Evolutionary conservation across 2,888 invertebrate genomes (phyloP).

Genomic region (Lepidocyrtoides sp.): DNA sequence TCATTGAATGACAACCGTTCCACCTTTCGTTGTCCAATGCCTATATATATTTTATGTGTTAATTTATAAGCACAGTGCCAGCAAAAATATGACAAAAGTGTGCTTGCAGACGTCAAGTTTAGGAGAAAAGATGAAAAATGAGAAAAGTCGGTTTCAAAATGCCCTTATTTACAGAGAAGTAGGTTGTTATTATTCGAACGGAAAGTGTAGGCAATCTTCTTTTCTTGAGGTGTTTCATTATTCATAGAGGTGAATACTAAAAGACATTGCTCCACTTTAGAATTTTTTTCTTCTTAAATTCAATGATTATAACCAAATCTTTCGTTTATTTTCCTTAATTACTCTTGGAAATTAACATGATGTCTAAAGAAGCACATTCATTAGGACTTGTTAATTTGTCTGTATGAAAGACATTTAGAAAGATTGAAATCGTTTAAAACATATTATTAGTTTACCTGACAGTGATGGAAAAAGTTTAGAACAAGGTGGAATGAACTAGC

Average conservation of each 20-base stretch:
- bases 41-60: neutral
- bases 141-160: neutral
- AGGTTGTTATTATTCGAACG: too few species aligned
- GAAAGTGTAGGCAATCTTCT: too few species aligned
- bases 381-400: neutral
- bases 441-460: neutral
- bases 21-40: neutral
- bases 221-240: neutral
- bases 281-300: neutral
- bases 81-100: neutral
- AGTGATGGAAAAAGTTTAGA: neutral
- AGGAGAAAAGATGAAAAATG: neutral
- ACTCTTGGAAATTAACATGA: neutral
- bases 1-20: slow-evolving; percentile 67
- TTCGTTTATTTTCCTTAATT: neutral
- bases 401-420: slow-evolving; percentile 12
- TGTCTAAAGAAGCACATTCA: slow-evolving; percentile 27
- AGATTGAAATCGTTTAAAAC: slow-evolving; percentile 6
- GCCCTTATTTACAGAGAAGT: neutral
- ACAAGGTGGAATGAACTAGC: neutral
- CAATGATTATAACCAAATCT: neutral
- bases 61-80: neutral
- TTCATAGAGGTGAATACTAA: neutral
- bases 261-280: too few species aligned
- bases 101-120: neutral